phyloP scores from a whole-genome alignment of 2,797 vertebrate genomes.

The Carcharodon carcharias region DNA sequence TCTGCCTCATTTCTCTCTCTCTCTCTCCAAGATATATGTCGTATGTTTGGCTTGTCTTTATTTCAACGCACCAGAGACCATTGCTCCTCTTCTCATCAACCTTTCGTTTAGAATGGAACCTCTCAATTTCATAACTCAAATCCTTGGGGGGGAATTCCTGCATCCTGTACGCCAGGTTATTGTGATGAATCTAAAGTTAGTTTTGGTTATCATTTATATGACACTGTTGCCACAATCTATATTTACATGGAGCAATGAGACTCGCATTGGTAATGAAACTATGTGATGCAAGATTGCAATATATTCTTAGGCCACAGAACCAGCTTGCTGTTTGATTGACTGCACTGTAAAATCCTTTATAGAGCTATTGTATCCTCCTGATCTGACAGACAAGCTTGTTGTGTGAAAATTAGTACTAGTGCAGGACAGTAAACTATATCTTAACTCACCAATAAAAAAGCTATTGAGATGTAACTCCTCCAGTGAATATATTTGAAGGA shows the following conservation, averaged over 20 bases:
- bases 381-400: slow-evolving; percentile 24
- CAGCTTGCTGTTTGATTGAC: slow-evolving; percentile 28
- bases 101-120: not conserved
- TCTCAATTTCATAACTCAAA: not conserved
- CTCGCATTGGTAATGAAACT: not conserved
- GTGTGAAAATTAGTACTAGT: slow-evolving; percentile 21
- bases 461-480: not conserved
- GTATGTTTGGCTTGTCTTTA: not conserved
- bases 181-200: not conserved
- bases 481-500: not conserved
- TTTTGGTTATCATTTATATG: not conserved
- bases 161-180: not conserved
- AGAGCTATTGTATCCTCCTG: slow-evolving; percentile 13
- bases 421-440: slow-evolving; percentile 17
- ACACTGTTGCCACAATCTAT: not conserved
- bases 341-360: slow-evolving; percentile 24
- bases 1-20: not conserved
- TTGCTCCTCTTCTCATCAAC: not conserved
- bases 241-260: not conserved
- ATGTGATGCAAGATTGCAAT: not conserved
- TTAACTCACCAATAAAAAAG: slow-evolving; percentile 25
- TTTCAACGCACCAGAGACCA: not conserved
- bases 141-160: not conserved
- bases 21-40: not conserved
- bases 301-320: not conserved